Evolutionary conservation across 1,140 invertebrate genomes (phyloP).

Genomic region (Drosophila parabipectinata): DNA sequence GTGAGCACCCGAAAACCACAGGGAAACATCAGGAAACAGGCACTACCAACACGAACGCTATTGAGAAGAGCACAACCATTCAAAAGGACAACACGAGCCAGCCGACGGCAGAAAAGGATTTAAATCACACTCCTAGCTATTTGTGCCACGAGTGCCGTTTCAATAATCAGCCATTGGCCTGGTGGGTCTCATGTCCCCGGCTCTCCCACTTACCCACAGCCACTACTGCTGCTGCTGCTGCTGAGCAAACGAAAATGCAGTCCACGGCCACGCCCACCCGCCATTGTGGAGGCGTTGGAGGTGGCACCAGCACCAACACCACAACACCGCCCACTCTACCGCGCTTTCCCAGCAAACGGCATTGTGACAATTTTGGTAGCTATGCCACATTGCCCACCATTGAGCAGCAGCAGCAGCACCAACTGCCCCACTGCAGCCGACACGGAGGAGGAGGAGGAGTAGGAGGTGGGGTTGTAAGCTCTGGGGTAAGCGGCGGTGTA

Average conservation of each 20-base stretch:
- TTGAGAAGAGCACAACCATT: constrained; percentile 3
- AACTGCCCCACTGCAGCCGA: constrained; percentile 57
- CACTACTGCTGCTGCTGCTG: not conserved
- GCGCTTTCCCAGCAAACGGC: constrained; percentile 64
- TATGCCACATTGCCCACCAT: constrained; percentile 71
- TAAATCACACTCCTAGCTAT: constrained; percentile 46
- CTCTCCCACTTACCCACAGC: constrained; percentile 60
- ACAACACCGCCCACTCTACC: constrained; percentile 31
- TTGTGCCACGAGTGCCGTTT: constrained; percentile 75
- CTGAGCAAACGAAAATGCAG: constrained; percentile 54
- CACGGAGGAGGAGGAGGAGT: constrained; percentile 40
- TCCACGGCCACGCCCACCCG: constrained; percentile 27
- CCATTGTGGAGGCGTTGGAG: constrained; percentile 31
- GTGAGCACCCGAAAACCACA: constrained; percentile 67
- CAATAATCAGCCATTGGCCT: constrained; percentile 79
- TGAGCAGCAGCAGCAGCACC: constrained; percentile 56
- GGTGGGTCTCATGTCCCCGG: constrained; percentile 82
- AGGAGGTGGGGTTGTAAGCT: not conserved
- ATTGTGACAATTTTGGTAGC: constrained; percentile 78
- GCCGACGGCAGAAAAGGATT: constrained; percentile 1
- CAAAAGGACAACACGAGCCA: constrained; percentile 12
- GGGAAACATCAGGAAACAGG: constrained; percentile 3
- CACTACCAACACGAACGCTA: constrained; percentile 8
- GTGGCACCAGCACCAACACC: not conserved
- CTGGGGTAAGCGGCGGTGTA: constrained; percentile 8